phyloP scores from a whole-genome alignment of 2,888 invertebrate species.

The Eristalis intricaria region DNA sequence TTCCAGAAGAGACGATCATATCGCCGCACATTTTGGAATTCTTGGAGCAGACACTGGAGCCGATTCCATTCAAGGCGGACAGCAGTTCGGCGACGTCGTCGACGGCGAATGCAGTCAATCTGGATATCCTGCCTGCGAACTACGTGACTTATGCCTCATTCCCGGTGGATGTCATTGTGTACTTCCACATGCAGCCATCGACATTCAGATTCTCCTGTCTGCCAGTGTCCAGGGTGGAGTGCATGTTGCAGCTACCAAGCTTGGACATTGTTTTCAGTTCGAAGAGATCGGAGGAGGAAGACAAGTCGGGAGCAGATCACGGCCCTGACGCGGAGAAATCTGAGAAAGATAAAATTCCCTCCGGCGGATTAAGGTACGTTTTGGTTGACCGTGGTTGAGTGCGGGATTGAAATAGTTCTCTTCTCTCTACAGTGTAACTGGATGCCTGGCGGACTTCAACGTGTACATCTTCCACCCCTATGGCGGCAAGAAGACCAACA shows the following conservation, averaged over 20 bases:
- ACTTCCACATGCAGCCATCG: slow-evolving; percentile 98
- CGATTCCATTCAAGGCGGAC: slow-evolving; percentile 89
- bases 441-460: slow-evolving; percentile 97
- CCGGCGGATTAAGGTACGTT: slow-evolving; percentile 78
- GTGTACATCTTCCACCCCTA: slow-evolving; percentile 99
- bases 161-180: slow-evolving; percentile 99
- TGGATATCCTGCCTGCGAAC: slow-evolving; percentile 85
- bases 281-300: slow-evolving; percentile 88
- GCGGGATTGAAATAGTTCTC: neutral
- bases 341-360: slow-evolving; percentile 78
- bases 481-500: slow-evolving; percentile 92
- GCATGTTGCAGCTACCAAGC: slow-evolving; percentile 97
- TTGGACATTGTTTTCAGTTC: slow-evolving; percentile 98
- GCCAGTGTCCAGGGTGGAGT: slow-evolving; percentile 97
- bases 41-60: slow-evolving; percentile 97
- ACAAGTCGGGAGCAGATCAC: slow-evolving; percentile 62
- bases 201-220: slow-evolving; percentile 97
- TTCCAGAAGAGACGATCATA: slow-evolving; percentile 98
- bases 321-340: slow-evolving; percentile 69
- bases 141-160: slow-evolving; percentile 96
- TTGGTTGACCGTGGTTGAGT: too few relatives aligned
- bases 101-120: slow-evolving; percentile 80
- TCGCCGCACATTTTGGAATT: slow-evolving; percentile 98
- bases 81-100: slow-evolving; percentile 78
- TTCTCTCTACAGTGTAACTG: slow-evolving; percentile 96